These are phyloP conservation scores for Lepidurus couesii DNA, from an alignment of 1,140 invertebrate species.

Conservation along the genomic window DNA sequence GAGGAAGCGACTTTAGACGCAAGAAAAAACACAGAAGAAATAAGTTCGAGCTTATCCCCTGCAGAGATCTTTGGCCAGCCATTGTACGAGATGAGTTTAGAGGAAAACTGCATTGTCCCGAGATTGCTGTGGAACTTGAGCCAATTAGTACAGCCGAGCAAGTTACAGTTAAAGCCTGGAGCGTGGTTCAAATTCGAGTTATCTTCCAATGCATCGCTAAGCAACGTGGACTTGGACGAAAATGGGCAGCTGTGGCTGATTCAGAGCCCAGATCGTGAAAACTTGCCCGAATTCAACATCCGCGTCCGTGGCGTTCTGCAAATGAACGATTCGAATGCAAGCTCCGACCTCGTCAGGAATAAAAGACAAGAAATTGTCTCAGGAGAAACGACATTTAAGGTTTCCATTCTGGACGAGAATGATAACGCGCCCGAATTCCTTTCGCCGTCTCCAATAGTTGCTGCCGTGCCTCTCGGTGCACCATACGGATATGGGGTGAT, in stretches of 20 bases:
- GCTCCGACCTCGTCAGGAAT: neutral
- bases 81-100: neutral
- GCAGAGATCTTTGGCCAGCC: neutral
- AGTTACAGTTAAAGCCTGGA: neutral
- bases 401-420: conserved; percentile 70
- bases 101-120: neutral
- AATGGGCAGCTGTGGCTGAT: conserved; percentile 38
- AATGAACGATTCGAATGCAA: neutral
- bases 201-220: neutral
- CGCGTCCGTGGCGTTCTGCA: neutral
- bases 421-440: conserved; percentile 70
- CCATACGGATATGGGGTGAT: conserved; percentile 72
- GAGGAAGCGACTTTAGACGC: neutral
- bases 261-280: conserved; percentile 40
- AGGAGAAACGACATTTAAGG: conserved; percentile 62
- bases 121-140: neutral
- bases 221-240: neutral
- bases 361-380: conserved; percentile 38
- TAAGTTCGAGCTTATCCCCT: neutral
- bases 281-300: conserved; percentile 34
- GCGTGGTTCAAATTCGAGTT: neutral
- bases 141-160: neutral
- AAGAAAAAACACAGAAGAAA: neutral
- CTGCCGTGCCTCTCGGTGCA: conserved; percentile 68
- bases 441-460: conserved; percentile 62